Conservation (phyloP, 2,113 vertebrate species). For the Megalops atlanticus region DNA sequence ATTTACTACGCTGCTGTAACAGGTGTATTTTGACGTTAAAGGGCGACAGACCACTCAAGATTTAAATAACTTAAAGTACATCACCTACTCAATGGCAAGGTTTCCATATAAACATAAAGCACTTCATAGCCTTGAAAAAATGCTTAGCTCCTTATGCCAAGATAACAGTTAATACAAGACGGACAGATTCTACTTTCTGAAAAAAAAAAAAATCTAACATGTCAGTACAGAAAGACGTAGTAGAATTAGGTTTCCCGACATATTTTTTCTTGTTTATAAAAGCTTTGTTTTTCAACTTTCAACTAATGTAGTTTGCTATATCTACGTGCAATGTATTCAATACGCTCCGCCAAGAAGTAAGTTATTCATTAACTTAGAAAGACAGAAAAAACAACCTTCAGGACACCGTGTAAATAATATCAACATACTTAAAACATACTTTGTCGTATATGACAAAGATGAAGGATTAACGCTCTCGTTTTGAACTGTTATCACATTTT, state of each 20-base stretch:
- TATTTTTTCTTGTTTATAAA: not conserved
- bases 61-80: not conserved
- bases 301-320: not conserved
- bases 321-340: not conserved
- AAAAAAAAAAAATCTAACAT: no score
- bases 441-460: not conserved
- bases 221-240: no score
- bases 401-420: not conserved
- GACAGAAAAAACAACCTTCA: not conserved
- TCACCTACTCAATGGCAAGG: no score
- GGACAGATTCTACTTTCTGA: no score
- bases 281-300: not conserved
- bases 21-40: not conserved
- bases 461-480: not conserved
- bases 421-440: not conserved
- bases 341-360: not conserved
- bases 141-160: no score
- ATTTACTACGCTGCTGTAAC: not conserved
- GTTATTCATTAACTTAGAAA: slow-evolving; percentile 15
- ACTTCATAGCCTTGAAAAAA: no score
- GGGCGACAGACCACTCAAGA: not conserved
- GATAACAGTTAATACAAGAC: no score
- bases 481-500: not conserved
- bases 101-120: no score
- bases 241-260: no score